Evolutionary conservation across 2,113 vertebrate genomes (phyloP).

Genomic region (Gobiocypris rarus): DNA sequence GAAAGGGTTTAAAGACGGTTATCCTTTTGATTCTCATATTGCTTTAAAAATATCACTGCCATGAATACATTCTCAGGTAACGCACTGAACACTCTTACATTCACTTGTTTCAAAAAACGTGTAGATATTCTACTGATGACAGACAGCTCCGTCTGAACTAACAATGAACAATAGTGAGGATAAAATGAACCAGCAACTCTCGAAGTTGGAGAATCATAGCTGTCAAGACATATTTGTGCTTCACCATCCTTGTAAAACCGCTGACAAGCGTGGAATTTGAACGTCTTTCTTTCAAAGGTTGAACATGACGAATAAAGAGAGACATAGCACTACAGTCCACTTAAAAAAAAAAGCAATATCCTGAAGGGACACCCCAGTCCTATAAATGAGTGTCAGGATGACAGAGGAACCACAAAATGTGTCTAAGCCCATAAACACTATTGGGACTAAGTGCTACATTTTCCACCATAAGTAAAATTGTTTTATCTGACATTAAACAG

Average conservation of each 20-base stretch:
- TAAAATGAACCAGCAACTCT: not conserved
- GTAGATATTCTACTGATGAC: not conserved
- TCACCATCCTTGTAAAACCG: not conserved
- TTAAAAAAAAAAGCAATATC: not conserved
- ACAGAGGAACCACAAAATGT: not conserved
- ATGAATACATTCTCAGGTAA: conserved; percentile 83
- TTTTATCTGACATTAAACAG: not conserved
- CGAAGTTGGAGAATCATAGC: not conserved
- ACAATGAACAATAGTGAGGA: conserved; percentile 15
- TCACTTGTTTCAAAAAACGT: conserved; percentile 24
- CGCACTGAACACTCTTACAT: conserved; percentile 49
- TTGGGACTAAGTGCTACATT: conserved; percentile 41
- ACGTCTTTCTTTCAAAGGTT: not conserved
- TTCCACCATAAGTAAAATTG: conserved; percentile 1
- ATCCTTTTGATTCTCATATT: conserved; percentile 84
- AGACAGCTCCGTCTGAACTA: conserved; percentile 7
- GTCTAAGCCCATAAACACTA: conserved; percentile 5
- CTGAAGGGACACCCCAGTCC: not conserved
- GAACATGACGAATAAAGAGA: not conserved
- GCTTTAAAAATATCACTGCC: conserved; percentile 82
- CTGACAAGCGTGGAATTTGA: not conserved
- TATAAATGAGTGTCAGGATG: not conserved
- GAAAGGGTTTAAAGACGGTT: conserved; percentile 44
- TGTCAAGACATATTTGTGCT: conserved; percentile 18
- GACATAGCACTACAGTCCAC: not conserved